Conservation (phyloP, 2,797 vertebrate species). For the Avahi laniger region DNA sequence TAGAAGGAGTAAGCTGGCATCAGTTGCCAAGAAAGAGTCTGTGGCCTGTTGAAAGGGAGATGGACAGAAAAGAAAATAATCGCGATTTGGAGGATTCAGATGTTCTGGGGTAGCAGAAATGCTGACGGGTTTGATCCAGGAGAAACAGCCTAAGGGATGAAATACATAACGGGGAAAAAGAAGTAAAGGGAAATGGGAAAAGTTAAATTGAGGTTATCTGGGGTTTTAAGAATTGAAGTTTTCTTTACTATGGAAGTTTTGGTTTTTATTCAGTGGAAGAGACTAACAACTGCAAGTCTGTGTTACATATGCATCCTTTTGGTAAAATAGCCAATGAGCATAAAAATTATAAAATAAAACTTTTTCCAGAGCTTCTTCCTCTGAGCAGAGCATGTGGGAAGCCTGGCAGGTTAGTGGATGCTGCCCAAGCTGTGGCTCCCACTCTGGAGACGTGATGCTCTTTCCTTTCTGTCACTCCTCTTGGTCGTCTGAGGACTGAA, state of each 20-base stretch:
- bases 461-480: background rate
- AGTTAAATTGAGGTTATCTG: background rate
- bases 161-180: rapidly evolving
- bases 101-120: background rate
- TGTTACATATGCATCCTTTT: rapidly evolving
- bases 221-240: background rate
- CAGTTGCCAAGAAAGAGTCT: background rate
- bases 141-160: background rate
- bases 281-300: rapidly evolving
- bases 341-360: background rate
- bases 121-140: background rate
- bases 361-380: background rate
- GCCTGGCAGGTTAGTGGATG: background rate
- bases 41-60: background rate
- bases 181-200: rapidly evolving
- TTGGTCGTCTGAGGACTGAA: background rate
- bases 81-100: background rate
- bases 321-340: background rate
- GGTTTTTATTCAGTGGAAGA: background rate
- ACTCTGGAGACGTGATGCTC: rapidly evolving
- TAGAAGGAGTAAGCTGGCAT: background rate
- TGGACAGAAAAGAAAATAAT: background rate
- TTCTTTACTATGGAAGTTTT: background rate
- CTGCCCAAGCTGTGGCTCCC: background rate
- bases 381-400: background rate